These are phyloP conservation scores for Scophthalmus maximus DNA, from an alignment of 2,113 vertebrate genomes.

Conservation along the genomic window DNA sequence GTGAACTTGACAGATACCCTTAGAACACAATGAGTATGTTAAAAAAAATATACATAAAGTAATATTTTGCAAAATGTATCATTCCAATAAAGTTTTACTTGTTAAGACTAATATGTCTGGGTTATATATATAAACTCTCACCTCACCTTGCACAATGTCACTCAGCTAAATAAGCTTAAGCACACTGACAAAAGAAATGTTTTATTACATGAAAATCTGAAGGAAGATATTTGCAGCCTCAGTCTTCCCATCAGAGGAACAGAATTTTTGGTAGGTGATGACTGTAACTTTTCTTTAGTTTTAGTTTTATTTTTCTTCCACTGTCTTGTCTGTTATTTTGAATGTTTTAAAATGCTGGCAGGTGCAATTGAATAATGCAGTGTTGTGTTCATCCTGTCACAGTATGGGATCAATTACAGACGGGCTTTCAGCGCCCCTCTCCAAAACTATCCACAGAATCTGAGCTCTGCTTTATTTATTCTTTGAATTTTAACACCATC, in stretches of 20 bases:
- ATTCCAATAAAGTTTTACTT: slow-evolving; percentile 92
- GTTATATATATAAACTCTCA: slow-evolving; percentile 54
- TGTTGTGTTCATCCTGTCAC: slow-evolving; percentile 53
- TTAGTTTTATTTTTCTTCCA: too few relatives aligned
- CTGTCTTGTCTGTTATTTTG: slow-evolving; percentile 10
- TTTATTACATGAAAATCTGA: slow-evolving; percentile 4
- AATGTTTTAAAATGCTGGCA: slow-evolving; percentile 22
- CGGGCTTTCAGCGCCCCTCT: slow-evolving; percentile 11
- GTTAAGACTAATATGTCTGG: slow-evolving; percentile 82
- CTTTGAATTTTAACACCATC: too few relatives aligned
- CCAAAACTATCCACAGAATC: slow-evolving; percentile 14
- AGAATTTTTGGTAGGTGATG: slow-evolving; percentile 28
- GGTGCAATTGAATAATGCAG: slow-evolving; percentile 60
- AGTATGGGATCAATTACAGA: slow-evolving; percentile 44
- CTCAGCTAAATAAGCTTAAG: neutral
- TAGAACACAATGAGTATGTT: slow-evolving; percentile 87
- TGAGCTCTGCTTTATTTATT: slow-evolving; percentile 19
- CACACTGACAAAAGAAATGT: neutral
- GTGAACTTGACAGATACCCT: slow-evolving; percentile 86
- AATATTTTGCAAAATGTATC: slow-evolving; percentile 91
- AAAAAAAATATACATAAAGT: slow-evolving; percentile 83
- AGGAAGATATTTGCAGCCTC: neutral
- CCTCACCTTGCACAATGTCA: slow-evolving; percentile 15
- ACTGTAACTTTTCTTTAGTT: too few relatives aligned
- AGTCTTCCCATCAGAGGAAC: slow-evolving; percentile 10